A percentile compares a stretch with the other conserved stretches of the same genome.
phyloP scores from a whole-genome alignment of 1,140 invertebrate species.

The Lamellibrachia luymesi region DNA sequence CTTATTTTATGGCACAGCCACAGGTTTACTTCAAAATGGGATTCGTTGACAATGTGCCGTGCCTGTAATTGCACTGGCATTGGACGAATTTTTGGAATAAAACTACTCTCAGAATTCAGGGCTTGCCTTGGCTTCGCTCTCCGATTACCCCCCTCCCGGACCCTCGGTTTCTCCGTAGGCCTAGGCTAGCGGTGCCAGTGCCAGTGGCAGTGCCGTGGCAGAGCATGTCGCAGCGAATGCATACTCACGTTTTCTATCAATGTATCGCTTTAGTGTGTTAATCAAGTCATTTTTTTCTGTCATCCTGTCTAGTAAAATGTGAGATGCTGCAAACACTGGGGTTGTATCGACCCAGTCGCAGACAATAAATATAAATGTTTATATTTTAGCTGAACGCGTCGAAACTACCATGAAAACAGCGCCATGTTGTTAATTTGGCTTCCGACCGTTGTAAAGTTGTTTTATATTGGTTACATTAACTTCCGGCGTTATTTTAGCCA shows the following conservation, averaged over 20 bases:
- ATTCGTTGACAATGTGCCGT: too few species aligned
- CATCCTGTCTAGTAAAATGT: not conserved
- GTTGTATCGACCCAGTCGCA: not conserved
- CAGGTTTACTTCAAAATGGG: too few species aligned
- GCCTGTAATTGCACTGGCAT: too few species aligned
- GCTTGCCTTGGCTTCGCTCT: too few species aligned
- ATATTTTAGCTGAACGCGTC: not conserved
- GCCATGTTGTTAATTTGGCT: slow-evolving; percentile 4
- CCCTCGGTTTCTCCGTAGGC: too few species aligned
- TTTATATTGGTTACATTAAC: not conserved
- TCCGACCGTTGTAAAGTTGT: not conserved
- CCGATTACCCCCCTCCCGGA: too few species aligned
- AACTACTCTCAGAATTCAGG: too few species aligned
- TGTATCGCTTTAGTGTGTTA: slow-evolving; percentile 8
- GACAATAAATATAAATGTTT: not conserved
- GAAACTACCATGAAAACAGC: not conserved
- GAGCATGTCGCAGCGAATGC: not conserved
- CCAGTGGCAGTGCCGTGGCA: not conserved
- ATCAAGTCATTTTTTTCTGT: slow-evolving; percentile 12
- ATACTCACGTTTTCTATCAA: slow-evolving; percentile 11
- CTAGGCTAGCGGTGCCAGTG: too few species aligned
- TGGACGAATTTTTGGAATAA: too few species aligned
- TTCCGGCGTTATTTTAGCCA: not conserved
- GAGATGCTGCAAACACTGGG: not conserved
- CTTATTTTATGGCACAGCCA: too few species aligned